A percentile compares a stretch with the other conserved stretches of the same genome.
phyloP scores from a whole-genome alignment of 2,888 invertebrate species.

The Nysson spinosus region DNA sequence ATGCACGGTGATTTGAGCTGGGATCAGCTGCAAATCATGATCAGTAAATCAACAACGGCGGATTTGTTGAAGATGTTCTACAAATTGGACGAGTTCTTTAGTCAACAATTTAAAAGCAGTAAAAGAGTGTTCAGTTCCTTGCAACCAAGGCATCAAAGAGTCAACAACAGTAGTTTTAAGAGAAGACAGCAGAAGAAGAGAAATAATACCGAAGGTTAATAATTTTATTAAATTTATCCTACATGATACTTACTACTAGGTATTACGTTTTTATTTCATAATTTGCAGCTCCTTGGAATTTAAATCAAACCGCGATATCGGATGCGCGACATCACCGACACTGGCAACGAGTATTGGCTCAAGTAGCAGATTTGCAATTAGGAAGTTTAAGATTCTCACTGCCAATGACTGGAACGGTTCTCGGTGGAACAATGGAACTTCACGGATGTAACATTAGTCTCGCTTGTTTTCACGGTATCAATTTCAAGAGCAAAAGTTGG shows the following conservation, averaged over 20 bases:
- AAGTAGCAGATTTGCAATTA: conserved; percentile 89
- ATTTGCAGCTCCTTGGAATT: conserved; percentile 66
- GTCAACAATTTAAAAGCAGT: conserved; percentile 97
- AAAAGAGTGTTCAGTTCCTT: conserved; percentile 91
- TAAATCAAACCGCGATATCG: conserved; percentile 76
- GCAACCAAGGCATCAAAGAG: conserved; percentile 78
- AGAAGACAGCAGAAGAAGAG: conserved; percentile 75
- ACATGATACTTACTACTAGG: not conserved
- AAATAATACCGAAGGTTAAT: conserved; percentile 75
- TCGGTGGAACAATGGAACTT: conserved; percentile 93
- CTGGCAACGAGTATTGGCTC: conserved; percentile 93
- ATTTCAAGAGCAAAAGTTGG: conserved; percentile 97
- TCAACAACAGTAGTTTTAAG: conserved; percentile 69
- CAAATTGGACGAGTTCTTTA: conserved; percentile 98
- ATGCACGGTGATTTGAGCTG: conserved; percentile 95
- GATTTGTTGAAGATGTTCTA: conserved; percentile 98
- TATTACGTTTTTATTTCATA: conserved; percentile 5
- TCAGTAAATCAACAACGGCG: conserved; percentile 97
- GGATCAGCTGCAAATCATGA: conserved; percentile 98
- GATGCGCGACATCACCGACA: conserved; percentile 92
- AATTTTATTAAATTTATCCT: conserved; percentile 50
- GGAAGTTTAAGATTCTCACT: conserved; percentile 84
- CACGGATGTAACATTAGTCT: conserved; percentile 94
- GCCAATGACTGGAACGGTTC: conserved; percentile 86
- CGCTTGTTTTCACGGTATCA: conserved; percentile 98